Evolutionary conservation across 2,113 vertebrate species (phyloP), one percentile per base, ranked within the genome.

Genomic region (Leuciscus idus): DNA sequence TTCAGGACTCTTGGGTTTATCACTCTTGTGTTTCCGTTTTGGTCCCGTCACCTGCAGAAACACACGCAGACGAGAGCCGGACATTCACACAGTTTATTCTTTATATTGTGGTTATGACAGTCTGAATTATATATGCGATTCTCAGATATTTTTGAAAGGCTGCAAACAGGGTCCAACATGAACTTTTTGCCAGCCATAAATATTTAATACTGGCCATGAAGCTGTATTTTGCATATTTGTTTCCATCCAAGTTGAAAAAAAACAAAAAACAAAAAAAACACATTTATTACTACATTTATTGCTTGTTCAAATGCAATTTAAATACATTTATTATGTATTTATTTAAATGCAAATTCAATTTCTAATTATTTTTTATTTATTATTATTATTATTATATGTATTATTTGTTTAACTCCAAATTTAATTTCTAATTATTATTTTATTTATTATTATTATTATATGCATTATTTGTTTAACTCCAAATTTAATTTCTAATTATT

Each of bases 21-120:
- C 93, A 4, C 94, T 93, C 91, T 98, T 98, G 89, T 96, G 96
- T 90, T 99, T 99, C 85, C 98, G 95, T 93, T 99, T 98, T 78
- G 96, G 96, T 92, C 97, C 98, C 61, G 92, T 97, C 87, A 99
- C 98, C 98, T 99, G 50, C 48, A 84, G 30, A 43, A 39, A 64
- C 19, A 79, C 39, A 70, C 12, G 82, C n/a, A 13, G 17, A 61
- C 26, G 13, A 33, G 75, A 77, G 75, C 17, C 55, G 7, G 4
- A 33, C 75, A 81, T 15, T 86, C 9, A 57, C 68, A 48, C 1
- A 6, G 28, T 26, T 74, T 23, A 26, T 43, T 74, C 43, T 50
- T 75, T 75, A 50, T 28, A 4, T 73, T n/a, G 11, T 72, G 9
- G 36, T 72, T 72, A 72, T 6, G 68, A 12, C 6, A 23, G 68